Evolutionary conservation across 2,113 vertebrate genomes (phyloP).

Genomic region (Myotis yumanensis): DNA sequence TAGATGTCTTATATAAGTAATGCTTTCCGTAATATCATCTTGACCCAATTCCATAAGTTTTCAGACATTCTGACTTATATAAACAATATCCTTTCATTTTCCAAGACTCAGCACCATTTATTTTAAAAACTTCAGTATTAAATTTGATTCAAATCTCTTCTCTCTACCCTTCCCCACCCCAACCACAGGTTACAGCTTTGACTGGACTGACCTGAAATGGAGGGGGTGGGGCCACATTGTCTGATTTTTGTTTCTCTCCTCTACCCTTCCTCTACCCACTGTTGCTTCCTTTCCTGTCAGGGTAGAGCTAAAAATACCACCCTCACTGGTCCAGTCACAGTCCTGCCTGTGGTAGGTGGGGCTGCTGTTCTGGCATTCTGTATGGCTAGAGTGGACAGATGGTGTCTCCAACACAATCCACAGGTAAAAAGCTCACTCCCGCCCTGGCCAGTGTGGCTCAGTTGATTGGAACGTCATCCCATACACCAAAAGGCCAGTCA

Average conservation of each 20-base stretch:
- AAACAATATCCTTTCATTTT: not conserved
- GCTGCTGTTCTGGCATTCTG: not conserved
- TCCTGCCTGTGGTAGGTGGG: not conserved
- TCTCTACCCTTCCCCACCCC: not conserved
- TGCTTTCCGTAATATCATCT: conserved; percentile 23
- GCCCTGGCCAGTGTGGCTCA: not conserved
- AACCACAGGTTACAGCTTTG: not conserved
- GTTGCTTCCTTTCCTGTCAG: not conserved
- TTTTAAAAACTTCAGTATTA: not conserved
- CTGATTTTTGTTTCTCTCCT: not conserved
- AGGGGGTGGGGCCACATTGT: not conserved
- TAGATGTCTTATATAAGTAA: conserved; percentile 33
- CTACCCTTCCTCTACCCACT: not conserved
- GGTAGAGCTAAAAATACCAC: accelerated
- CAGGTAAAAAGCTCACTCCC: not conserved
- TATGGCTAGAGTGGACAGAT: not conserved
- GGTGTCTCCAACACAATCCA: not conserved
- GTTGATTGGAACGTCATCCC: not conserved
- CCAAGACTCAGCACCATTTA: not conserved
- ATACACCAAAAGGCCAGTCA: not conserved
- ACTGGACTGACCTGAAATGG: not conserved
- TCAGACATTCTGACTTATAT: not conserved
- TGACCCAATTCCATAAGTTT: conserved; percentile 30
- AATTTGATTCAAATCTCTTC: not conserved
- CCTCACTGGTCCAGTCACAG: not conserved